These are phyloP conservation scores for Odontocolon sp. DNA, from an alignment of 2,888 invertebrate genomes.

Conservation along the genomic window DNA sequence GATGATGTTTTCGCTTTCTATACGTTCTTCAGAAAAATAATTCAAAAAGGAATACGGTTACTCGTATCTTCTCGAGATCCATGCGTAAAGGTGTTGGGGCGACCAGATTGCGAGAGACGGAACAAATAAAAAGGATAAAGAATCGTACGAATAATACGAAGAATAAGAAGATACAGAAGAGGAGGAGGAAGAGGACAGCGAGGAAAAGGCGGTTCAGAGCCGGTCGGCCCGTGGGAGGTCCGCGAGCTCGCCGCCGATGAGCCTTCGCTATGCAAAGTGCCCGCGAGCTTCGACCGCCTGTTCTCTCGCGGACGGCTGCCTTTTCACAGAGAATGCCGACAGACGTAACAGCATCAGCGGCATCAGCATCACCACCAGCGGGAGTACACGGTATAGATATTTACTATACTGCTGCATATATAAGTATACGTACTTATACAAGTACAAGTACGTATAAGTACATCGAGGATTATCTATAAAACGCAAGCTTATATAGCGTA, in stretches of 20 bases:
- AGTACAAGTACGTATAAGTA: background rate
- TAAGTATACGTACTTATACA: background rate
- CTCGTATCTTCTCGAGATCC: background rate
- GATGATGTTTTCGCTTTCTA: no score
- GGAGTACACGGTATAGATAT: background rate
- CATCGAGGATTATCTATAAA: no score
- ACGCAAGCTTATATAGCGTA: constrained; percentile 15
- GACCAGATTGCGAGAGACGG: background rate
- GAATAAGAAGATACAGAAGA: constrained; percentile 1
- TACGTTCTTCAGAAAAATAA: no score
- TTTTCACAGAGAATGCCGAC: constrained; percentile 59
- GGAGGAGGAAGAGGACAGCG: background rate
- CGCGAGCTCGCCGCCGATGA: constrained; percentile 69
- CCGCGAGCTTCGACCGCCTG: constrained; percentile 62
- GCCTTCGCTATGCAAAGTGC: constrained; percentile 75
- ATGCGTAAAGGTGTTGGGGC: background rate
- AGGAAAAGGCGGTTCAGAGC: constrained; percentile 48
- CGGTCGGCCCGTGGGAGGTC: constrained; percentile 72
- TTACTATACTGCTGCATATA: background rate
- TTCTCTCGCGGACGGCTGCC: constrained; percentile 55
- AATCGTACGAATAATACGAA: constrained; percentile 1
- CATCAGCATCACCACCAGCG: constrained; percentile 27
- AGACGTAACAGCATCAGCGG: constrained; percentile 33
- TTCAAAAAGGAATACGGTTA: no score
- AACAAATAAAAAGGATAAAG: background rate